These are phyloP conservation scores for Diprion similis DNA, from an alignment of 1,140 invertebrate species.

Conservation along the genomic window DNA sequence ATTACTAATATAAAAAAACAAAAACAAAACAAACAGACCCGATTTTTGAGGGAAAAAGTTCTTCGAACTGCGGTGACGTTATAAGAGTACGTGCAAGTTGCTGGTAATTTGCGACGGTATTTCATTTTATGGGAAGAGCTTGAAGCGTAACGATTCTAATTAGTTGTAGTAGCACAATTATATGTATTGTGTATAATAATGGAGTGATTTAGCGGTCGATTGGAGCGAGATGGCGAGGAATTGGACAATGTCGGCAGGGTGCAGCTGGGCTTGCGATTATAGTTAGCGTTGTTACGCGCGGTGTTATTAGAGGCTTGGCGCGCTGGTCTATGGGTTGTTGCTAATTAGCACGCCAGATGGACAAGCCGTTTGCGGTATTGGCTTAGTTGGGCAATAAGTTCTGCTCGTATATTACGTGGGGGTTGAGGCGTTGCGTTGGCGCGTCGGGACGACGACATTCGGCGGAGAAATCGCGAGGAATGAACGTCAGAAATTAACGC, in stretches of 20 bases:
- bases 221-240: too few species aligned
- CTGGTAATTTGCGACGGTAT: neutral
- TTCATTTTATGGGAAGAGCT: neutral
- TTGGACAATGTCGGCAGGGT: too few species aligned
- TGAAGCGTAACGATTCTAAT: neutral
- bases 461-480: neutral
- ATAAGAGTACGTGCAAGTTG: too few species aligned
- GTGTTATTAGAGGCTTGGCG: slow-evolving; percentile 25
- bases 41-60: too few species aligned
- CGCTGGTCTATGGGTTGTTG: slow-evolving; percentile 24
- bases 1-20: too few species aligned
- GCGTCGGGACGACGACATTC: neutral
- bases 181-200: slow-evolving; percentile 5
- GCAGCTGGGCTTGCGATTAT: slow-evolving; percentile 2
- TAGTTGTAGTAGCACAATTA: neutral
- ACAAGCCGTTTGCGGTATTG: slow-evolving; percentile 14
- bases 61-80: too few species aligned
- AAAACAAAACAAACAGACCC: too few species aligned
- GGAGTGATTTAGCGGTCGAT: neutral
- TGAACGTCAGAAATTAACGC: neutral
- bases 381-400: slow-evolving; percentile 15
- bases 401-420: slow-evolving; percentile 6
- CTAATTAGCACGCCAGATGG: slow-evolving; percentile 40
- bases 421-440: neutral
- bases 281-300: slow-evolving; percentile 5